A percentile compares a stretch with the other conserved stretches of the same genome.
phyloP scores from a whole-genome alignment of 2,113 vertebrate genomes.

The Mustela lutreola region DNA sequence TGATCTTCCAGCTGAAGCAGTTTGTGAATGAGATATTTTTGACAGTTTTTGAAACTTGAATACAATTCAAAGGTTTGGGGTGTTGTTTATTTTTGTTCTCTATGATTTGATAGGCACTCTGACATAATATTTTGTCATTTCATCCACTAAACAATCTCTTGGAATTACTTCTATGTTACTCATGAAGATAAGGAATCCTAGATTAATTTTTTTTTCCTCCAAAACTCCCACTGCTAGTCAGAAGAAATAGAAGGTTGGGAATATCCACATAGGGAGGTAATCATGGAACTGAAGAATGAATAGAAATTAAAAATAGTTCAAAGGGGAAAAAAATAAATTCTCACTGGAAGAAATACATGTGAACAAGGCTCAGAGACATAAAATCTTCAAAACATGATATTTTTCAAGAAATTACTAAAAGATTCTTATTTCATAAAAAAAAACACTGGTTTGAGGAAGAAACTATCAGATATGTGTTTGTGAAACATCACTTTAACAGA shows the following conservation, averaged over 20 bases:
- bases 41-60: conserved; percentile 39
- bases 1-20: not conserved
- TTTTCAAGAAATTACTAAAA: not conserved
- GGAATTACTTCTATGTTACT: conserved; percentile 43
- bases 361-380: not conserved
- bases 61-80: not conserved
- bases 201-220: not conserved
- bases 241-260: not conserved
- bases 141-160: not conserved
- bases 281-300: not conserved
- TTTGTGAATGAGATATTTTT: conserved; percentile 53
- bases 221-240: not conserved
- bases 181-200: not conserved
- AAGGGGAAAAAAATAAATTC: not conserved
- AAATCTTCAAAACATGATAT: not conserved
- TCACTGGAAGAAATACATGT: not conserved
- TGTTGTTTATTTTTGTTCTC: conserved; percentile 46
- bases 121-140: conserved; percentile 58
- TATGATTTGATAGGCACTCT: not conserved
- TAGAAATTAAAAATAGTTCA: not conserved
- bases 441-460: not conserved
- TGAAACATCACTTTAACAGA: not conserved
- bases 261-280: not conserved
- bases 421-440: not conserved
- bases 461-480: not conserved